Evolutionary conservation across 2,113 vertebrate genomes (phyloP).

Genomic region (Rhinolophus sinicus): DNA sequence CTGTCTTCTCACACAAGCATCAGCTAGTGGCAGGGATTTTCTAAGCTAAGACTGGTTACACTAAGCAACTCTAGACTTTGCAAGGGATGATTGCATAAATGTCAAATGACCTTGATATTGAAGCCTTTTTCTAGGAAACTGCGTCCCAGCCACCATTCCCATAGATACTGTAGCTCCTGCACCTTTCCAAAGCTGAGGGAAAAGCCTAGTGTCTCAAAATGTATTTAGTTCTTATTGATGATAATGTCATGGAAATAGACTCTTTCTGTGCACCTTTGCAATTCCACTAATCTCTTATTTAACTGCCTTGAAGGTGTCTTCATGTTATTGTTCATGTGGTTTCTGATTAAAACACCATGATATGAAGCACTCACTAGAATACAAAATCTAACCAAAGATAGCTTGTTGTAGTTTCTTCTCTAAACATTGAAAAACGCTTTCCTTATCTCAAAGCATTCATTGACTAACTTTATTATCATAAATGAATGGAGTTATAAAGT

Average conservation of each 20-base stretch:
- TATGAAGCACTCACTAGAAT: not conserved
- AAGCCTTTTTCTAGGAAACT: not conserved
- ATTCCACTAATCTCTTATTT: constrained; percentile 28
- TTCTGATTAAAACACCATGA: constrained; percentile 65
- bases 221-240: constrained; percentile 1
- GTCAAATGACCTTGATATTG: not conserved
- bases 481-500: constrained; percentile 5
- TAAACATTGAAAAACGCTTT: constrained; percentile 15
- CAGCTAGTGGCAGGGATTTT: not conserved
- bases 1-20: not conserved
- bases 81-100: not conserved
- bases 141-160: not conserved
- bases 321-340: not conserved
- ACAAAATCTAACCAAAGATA: constrained; percentile 15
- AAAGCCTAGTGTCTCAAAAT: not conserved
- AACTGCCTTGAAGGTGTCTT: not conserved
- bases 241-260: constrained; percentile 33
- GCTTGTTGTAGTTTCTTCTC: constrained; percentile 33
- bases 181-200: not conserved
- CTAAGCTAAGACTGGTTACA: not conserved
- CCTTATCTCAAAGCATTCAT: not conserved
- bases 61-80: not conserved
- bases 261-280: not conserved
- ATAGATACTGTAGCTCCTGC: not conserved
- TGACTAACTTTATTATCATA: constrained; percentile 20